Base-by-base conservation (phyloP, 2,797 vertebrate species). In the Galago senegalensis region DNA sequence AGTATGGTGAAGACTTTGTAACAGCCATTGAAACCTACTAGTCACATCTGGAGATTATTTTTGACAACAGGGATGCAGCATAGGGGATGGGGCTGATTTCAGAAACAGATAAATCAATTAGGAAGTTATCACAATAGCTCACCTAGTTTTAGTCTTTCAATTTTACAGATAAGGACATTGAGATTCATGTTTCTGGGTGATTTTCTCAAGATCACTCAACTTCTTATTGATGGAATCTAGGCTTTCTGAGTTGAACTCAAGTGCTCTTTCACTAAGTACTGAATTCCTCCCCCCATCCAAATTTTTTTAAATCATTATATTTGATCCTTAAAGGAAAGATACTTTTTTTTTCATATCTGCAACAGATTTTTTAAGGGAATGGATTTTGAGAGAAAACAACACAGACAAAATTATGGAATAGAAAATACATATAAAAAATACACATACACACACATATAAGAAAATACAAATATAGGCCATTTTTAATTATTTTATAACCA, bases 111-210 rank as follows among this genome's bases (percentile, higher is more conserved):
- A 91, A 34, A 69, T n/a, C 87, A 88, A 83, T 58, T 23, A 73
- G 49, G 25, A 83, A 29, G 17, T 23, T 81, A 94, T 77, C 3
- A 67, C 27, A 87, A 49, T 60, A 65, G 16, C 10, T 91, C 60
- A 40, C 13, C 37, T 3, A 61, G 23, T 72, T 73, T 96, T 43
- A 69, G 11, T 67, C 73, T 8, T 58, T 89, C 20, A 79, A 1
- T 82, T 86, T 79, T 31, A 61, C 8, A 90, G 37, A 95, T 61
- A 95, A 85, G 18, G 25, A 77, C 90, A 76, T 17, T 92, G 40
- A 70, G 3, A 13, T 73, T 90, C n/a, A 93, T 91, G 86, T 43
- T 69, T 96, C 34, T 53, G 65, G 27, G 58, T 76, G 21, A 60
- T 72, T 87, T 96, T 88, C 63, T 85, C 69, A 93, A 72, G 27